Percentiles rank a stretch among this genome's conserved stretches.
Conservation (phyloP, 2,113 vertebrate species). For the Colossoma macropomum region DNA sequence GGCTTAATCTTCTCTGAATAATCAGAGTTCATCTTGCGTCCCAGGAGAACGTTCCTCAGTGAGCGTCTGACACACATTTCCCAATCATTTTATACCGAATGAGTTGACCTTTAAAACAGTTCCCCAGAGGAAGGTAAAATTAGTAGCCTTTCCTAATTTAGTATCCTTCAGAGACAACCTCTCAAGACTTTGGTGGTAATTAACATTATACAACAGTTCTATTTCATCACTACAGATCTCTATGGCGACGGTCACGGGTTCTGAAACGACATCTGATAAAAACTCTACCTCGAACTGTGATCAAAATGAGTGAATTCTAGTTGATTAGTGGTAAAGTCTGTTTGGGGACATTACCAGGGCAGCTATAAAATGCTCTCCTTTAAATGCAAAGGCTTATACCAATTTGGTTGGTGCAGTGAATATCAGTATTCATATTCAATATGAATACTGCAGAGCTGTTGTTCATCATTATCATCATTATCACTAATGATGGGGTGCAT, state of each 20-base stretch:
- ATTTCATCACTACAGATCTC: slow-evolving; percentile 41
- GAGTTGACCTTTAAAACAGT: slow-evolving; percentile 20
- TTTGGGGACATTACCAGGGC: neutral
- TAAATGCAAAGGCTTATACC: neutral
- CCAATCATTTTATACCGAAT: neutral
- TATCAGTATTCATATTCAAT: too few relatives aligned
- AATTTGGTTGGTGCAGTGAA: neutral
- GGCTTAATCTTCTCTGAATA: neutral
- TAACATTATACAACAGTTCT: slow-evolving; percentile 47
- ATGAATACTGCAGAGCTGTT: neutral
- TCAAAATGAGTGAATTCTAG: neutral
- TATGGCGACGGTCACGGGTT: slow-evolving; percentile 4
- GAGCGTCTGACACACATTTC: slow-evolving; percentile 38
- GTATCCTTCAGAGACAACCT: slow-evolving; percentile 40
- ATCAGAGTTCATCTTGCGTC: neutral
- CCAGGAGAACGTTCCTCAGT: slow-evolving; percentile 5
- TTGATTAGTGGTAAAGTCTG: neutral
- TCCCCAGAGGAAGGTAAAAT: slow-evolving; percentile 42
- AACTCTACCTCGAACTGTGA: neutral
- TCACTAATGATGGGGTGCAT: neutral
- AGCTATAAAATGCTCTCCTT: neutral
- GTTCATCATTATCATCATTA: neutral
- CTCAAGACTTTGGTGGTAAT: slow-evolving; percentile 48
- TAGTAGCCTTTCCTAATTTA: slow-evolving; percentile 40
- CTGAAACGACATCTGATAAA: slow-evolving; percentile 4